phyloP scores from a whole-genome alignment of 2,888 invertebrate genomes.

The Caenorhabditis zanzibari region DNA sequence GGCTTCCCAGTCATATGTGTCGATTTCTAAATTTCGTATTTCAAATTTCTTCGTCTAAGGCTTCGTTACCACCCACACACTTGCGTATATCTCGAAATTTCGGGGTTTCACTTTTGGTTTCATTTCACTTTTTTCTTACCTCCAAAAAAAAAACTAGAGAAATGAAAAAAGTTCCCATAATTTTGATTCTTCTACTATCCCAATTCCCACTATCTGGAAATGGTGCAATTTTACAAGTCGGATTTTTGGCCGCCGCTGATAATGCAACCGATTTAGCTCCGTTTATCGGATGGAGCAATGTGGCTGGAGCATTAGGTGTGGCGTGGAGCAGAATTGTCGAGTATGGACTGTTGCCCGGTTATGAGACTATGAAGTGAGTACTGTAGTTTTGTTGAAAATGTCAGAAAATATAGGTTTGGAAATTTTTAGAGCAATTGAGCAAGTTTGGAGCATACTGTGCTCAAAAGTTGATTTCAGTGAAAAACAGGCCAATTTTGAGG shows the following conservation, averaged over 20 bases:
- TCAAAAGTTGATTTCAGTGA: too few relatives aligned
- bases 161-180: slow-evolving; percentile 5
- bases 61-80: too few relatives aligned
- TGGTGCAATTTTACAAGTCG: slow-evolving; percentile 56
- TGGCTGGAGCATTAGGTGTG: slow-evolving; percentile 65
- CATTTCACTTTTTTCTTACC: background rate
- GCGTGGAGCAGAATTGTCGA: slow-evolving; percentile 65
- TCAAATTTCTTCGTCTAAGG: too few relatives aligned
- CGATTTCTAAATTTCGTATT: too few relatives aligned
- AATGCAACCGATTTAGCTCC: slow-evolving; percentile 39
- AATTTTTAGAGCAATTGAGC: too few relatives aligned
- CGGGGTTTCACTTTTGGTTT: slow-evolving; percentile 1
- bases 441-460: too few relatives aligned
- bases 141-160: too few relatives aligned
- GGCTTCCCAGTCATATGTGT: background rate
- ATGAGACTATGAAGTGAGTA: slow-evolving; percentile 63
- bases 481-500: too few relatives aligned
- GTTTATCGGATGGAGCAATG: slow-evolving; percentile 68
- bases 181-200: slow-evolving; percentile 18
- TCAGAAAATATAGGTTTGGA: too few relatives aligned
- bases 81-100: background rate
- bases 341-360: slow-evolving; percentile 58
- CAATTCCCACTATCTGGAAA: slow-evolving; percentile 20
- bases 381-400: too few relatives aligned
- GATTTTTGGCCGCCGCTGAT: slow-evolving; percentile 52